These are phyloP conservation scores for Agriopis leucophaearia DNA, from an alignment of 2,888 invertebrate genomes.

Conservation along the genomic window DNA sequence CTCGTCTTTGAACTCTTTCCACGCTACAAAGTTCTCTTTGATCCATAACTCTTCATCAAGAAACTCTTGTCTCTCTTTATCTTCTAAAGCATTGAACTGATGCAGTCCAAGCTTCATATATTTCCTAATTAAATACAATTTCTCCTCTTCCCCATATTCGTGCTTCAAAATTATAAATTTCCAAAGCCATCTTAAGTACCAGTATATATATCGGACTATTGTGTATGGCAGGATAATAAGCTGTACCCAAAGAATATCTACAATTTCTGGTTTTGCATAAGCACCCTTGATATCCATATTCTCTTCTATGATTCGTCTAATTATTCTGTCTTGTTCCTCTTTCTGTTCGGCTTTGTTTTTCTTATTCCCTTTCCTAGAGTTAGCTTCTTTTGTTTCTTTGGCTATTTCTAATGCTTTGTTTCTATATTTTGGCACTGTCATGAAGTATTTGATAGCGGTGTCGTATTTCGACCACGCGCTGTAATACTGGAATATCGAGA, in stretches of 20 bases:
- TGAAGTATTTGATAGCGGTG: slow-evolving; percentile 94
- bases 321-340: slow-evolving; percentile 92
- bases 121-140: slow-evolving; percentile 93
- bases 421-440: slow-evolving; percentile 95
- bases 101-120: slow-evolving; percentile 90
- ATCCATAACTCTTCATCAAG: slow-evolving; percentile 93
- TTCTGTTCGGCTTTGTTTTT: slow-evolving; percentile 88
- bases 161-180: slow-evolving; percentile 91
- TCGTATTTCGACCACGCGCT: slow-evolving; percentile 93
- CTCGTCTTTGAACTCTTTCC: slow-evolving; percentile 94
- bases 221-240: slow-evolving; percentile 92
- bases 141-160: slow-evolving; percentile 93
- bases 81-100: slow-evolving; percentile 91
- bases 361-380: slow-evolving; percentile 81
- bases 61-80: slow-evolving; percentile 90
- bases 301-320: slow-evolving; percentile 94
- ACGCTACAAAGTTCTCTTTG: slow-evolving; percentile 91
- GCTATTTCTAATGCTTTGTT: slow-evolving; percentile 91
- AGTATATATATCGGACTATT: slow-evolving; percentile 89
- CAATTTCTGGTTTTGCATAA: slow-evolving; percentile 93
- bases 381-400: slow-evolving; percentile 86
- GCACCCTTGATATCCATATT: slow-evolving; percentile 98
- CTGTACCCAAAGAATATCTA: slow-evolving; percentile 94
- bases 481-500: slow-evolving; percentile 95
- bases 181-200: slow-evolving; percentile 94